Conservation (phyloP, 2,888 invertebrate species). For the Ferrisia virgata region DNA sequence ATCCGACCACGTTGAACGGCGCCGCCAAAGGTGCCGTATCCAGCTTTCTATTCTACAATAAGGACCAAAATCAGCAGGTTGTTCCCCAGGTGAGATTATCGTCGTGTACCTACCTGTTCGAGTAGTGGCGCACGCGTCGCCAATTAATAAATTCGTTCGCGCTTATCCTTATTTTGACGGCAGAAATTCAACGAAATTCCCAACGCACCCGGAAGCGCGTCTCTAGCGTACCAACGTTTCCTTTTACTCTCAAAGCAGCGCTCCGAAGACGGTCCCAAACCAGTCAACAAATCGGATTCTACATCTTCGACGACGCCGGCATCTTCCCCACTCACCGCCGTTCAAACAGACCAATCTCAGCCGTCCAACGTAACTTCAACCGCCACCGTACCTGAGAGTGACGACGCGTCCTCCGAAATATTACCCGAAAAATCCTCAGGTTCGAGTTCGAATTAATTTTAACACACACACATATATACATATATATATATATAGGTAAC, state of each 20-base stretch:
- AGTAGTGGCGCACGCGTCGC: neutral
- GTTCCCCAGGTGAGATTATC: slow-evolving; percentile 10
- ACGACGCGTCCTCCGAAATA: neutral
- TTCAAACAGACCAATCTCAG: neutral
- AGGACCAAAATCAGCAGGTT: slow-evolving; percentile 47
- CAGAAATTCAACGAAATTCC: neutral
- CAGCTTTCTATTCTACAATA: slow-evolving; percentile 48
- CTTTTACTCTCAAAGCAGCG: slow-evolving; percentile 30
- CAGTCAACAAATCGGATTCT: neutral
- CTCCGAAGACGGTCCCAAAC: slow-evolving; percentile 11
- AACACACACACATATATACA: neutral
- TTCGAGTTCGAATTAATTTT: neutral
- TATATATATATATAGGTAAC: neutral
- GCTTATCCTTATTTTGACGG: neutral
- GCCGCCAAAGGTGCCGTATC: slow-evolving; percentile 49
- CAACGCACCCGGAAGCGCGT: neutral
- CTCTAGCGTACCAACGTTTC: slow-evolving; percentile 40
- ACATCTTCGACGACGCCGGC: neutral
- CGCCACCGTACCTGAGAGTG: neutral
- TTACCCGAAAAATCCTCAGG: neutral
- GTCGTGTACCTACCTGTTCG: neutral
- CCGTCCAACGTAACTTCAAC: neutral
- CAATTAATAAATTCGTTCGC: neutral
- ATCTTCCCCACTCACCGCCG: neutral
- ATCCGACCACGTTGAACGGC: slow-evolving; percentile 47